Evolutionary conservation across 2,113 vertebrate species (phyloP).

Genomic region (Tonatia bakeri): DNA sequence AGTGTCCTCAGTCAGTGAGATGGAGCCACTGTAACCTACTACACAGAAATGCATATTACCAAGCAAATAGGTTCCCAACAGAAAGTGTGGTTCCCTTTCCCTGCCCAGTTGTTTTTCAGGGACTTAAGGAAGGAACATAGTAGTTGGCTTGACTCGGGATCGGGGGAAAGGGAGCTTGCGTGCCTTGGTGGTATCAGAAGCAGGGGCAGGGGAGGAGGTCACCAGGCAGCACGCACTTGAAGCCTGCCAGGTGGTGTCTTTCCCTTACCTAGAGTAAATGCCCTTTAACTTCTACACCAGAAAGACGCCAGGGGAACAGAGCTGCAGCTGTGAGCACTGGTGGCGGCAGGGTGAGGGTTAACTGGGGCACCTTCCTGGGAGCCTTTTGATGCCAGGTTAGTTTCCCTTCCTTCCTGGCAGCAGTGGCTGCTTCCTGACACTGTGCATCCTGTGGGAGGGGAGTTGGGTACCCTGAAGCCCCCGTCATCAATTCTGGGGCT

Average conservation of each 20-base stretch:
- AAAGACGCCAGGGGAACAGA: not conserved
- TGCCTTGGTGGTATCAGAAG: not conserved
- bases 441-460: constrained; percentile 2
- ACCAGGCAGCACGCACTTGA: not conserved
- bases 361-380: constrained; percentile 9
- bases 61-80: not conserved
- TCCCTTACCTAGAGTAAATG: not conserved
- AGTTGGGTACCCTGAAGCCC: constrained; percentile 4
- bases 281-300: not conserved
- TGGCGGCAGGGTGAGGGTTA: constrained; percentile 52
- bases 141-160: not conserved
- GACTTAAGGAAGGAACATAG: not conserved
- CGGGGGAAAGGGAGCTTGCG: not conserved
- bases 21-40: not conserved
- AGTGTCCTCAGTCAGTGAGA: not conserved
- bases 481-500: constrained; percentile 3
- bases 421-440: constrained; percentile 19
- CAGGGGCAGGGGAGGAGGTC: not conserved
- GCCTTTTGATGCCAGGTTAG: constrained; percentile 6
- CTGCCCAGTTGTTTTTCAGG: not conserved
- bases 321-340: rapidly evolving
- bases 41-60: not conserved
- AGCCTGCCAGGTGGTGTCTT: not conserved
- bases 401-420: not conserved
- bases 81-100: not conserved